Evolutionary conservation across 2,888 invertebrate genomes (phyloP), one percentile per base, ranked within the genome.

Genomic region (Piscicola geometra): DNA sequence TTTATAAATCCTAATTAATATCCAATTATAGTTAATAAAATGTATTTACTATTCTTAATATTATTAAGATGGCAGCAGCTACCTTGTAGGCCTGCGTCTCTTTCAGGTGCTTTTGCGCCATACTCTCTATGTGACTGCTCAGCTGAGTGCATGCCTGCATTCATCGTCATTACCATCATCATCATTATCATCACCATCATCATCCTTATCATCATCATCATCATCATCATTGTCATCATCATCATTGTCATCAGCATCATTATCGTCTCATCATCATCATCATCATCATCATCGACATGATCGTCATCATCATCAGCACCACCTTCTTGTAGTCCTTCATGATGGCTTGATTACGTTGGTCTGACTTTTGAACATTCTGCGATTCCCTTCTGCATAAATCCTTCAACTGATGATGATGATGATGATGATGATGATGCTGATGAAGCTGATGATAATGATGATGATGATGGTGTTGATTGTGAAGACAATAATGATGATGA

Each of bases 251-350:
- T 25, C 60, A 56, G 9, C 60, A 56, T 56, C 60, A 56, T 56
- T n/a, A 56, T 56, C n/a, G 3, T 56, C n/a, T 41, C 15, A 41
- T 41, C 9, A 41, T 5, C 9, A 41, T 41, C 5, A 41, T 41
- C 15, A 56, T 56, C 5, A 56, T 56, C 60, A 56, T 56, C n/a
- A 56, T 56, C 3, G 5, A 25, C 5, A 56, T 56, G 5, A 47
- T 47, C 50, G 12, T 47, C 50, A 47, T 47, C 21, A 9, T 47
- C 50, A 56, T 56, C 60, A 56, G 21, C 5, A 81, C 77, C 82
- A 89, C 89, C 86, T 93, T 90, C 85, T 96, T 93, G 83, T 96
- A 97, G 82, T 97, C 96, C 71, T 91, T 88, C 80, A 95, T 93
- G 66, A 96, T 94, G 28, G 90, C 90, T 66, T 89, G 88, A 84